Base-by-base conservation (phyloP, 2,113 vertebrate species). In the Cathartes aura region DNA sequence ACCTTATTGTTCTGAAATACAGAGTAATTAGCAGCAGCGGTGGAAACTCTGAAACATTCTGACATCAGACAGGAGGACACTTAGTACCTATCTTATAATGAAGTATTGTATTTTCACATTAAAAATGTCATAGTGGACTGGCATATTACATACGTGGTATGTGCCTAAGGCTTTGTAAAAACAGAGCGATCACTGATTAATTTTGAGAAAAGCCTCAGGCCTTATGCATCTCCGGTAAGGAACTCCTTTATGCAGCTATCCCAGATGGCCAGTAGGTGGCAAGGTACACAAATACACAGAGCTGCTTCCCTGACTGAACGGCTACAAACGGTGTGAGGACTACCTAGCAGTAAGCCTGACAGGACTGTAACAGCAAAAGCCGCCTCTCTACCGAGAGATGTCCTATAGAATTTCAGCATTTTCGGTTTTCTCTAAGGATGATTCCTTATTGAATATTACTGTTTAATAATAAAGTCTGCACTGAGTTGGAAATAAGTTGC, bases 191-290 rank as follows among this genome's bases (percentile, higher is more conserved):
- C 12, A 2, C 27, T 15, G 71, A 32, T 60, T 50, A 36, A 52
- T n/a, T 12, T 13, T 5, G 72, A 68, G 83, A 36, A 36, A 78
- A 75, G 62, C 56, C 40, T 29, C 10, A 22, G 38, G n/a, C 67
- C 36, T 21, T 23, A 23, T 3, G 75, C 17, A 2, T 7, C 23
- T 4, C 27, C 2, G n/a, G 7, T 13, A 52, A 45, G 11, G 73
- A 27, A 29, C 22, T 6, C 38, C 8, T 23, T 62, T 55, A 36
- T 91, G 97, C 84, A 96, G 96, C 34, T 76, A 48, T 63, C 82
- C 5, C 12, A 11, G 94, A 26, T 8, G 97, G 95, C 98, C 98
- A 89, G 98, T 56, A 98, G 98, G 98, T 97, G 98, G 98, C 98
- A 96, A 96, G 97, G 97, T 68, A 60, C 56, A 75, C 98, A 92